These are phyloP conservation scores for Nyctereutes procyonoides DNA, from an alignment of 2,113 vertebrate species.

Conservation along the genomic window DNA sequence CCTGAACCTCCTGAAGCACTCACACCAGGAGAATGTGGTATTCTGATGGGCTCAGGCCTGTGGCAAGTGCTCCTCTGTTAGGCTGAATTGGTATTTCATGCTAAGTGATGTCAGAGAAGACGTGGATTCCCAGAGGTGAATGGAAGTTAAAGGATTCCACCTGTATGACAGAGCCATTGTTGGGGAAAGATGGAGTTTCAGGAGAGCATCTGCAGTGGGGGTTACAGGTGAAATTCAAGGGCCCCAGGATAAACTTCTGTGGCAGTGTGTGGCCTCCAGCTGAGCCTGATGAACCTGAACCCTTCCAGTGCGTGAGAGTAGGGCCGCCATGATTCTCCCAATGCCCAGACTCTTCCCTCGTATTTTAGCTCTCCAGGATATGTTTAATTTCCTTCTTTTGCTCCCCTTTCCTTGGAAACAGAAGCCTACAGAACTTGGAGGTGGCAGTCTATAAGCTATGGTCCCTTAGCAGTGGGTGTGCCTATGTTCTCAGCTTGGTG, in stretches of 20 bases:
- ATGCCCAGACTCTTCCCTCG: neutral
- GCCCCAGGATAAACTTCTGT: neutral
- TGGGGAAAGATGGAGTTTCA: neutral
- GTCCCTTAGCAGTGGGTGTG: neutral
- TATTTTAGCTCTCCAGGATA: neutral
- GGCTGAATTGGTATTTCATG: neutral
- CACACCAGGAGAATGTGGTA: fast-evolving
- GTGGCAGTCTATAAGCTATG: neutral
- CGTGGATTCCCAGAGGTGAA: neutral
- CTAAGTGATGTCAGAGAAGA: neutral
- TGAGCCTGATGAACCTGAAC: neutral
- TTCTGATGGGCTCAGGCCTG: neutral
- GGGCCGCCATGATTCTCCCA: neutral
- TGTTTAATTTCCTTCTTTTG: neutral
- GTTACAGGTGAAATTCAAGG: neutral
- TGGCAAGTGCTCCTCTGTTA: neutral
- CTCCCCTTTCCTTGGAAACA: neutral
- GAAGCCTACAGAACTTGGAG: neutral
- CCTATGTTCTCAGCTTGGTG: neutral
- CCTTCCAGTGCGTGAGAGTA: neutral
- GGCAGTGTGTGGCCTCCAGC: neutral
- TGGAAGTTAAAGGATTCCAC: neutral
- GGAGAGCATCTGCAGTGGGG: fast-evolving
- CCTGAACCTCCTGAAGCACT: neutral
- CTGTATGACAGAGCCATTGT: neutral